A percentile compares a stretch with the other conserved stretches of the same genome.
Conservation (phyloP, 2,888 invertebrate genomes). For the Meandrusa payeni region DNA sequence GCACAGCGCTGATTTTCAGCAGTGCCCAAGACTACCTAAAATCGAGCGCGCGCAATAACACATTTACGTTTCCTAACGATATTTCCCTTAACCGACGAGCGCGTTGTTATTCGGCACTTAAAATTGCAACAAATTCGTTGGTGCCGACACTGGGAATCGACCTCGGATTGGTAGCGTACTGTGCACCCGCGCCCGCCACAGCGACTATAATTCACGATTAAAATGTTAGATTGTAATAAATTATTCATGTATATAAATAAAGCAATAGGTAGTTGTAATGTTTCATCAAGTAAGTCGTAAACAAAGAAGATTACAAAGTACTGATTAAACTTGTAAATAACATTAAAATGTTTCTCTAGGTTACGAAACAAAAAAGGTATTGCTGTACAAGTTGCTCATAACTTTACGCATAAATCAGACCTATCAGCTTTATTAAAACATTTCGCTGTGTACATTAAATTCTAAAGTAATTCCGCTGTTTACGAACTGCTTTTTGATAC, state of each 20-base stretch:
- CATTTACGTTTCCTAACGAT: too few relatives aligned
- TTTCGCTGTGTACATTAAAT: slow-evolving; percentile 46
- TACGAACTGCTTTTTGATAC: slow-evolving; percentile 28
- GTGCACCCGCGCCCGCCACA: too few relatives aligned
- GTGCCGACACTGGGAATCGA: too few relatives aligned
- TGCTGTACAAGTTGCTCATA: slow-evolving; percentile 30
- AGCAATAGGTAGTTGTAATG: slow-evolving; percentile 3
- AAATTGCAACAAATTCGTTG: too few relatives aligned
- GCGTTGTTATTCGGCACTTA: too few relatives aligned
- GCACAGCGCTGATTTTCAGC: too few relatives aligned
- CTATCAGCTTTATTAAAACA: slow-evolving; percentile 49
- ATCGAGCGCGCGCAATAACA: too few relatives aligned
- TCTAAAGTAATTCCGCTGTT: slow-evolving; percentile 37
- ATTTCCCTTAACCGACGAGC: too few relatives aligned
- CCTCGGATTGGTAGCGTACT: too few relatives aligned
- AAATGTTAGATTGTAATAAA: too few relatives aligned
- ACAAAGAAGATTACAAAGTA: slow-evolving; percentile 22
- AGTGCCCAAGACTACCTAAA: too few relatives aligned
- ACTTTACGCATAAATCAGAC: slow-evolving; percentile 45
- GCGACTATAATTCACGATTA: too few relatives aligned
- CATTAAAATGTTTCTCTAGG: slow-evolving; percentile 20
- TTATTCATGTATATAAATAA: background rate
- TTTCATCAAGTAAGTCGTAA: slow-evolving; percentile 19
- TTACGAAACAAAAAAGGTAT: slow-evolving; percentile 23
- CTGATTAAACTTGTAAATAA: slow-evolving; percentile 23